Evolutionary conservation across 2,797 vertebrate species (phyloP).

Genomic region (Urophycis tenuis): DNA sequence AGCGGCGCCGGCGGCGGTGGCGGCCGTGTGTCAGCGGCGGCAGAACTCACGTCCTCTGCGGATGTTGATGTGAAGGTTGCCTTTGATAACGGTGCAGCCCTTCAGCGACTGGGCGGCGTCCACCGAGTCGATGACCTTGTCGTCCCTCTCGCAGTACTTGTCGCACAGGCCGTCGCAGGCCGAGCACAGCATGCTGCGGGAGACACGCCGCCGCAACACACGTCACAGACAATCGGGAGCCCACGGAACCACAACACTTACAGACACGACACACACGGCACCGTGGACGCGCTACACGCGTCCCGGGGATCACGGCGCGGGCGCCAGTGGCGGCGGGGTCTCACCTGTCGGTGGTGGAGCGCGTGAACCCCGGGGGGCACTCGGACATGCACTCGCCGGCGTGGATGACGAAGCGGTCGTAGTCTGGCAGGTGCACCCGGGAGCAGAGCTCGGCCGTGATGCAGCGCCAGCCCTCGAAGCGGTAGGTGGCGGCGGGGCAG

Average conservation of each 20-base stretch:
- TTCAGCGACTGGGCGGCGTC: slow-evolving; percentile 91
- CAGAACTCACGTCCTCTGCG: slow-evolving; percentile 91
- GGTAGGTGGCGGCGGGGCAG: slow-evolving; percentile 85
- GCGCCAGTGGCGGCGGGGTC: not conserved
- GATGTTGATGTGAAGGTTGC: slow-evolving; percentile 95
- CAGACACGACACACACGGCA: not conserved
- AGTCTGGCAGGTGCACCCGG: slow-evolving; percentile 72
- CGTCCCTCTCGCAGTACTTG: slow-evolving; percentile 89
- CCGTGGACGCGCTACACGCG: too few relatives aligned
- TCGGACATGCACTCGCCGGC: slow-evolving; percentile 87
- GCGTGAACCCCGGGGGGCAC: slow-evolving; percentile 89
- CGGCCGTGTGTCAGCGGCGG: not conserved
- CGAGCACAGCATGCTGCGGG: slow-evolving; percentile 84
- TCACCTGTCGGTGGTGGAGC: slow-evolving; percentile 82
- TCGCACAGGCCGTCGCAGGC: slow-evolving; percentile 93
- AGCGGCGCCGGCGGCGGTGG: not conserved
- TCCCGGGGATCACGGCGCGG: too few relatives aligned
- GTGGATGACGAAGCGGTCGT: slow-evolving; percentile 84
- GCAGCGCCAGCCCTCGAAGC: slow-evolving; percentile 95
- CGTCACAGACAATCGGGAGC: not conserved
- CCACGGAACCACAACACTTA: not conserved
- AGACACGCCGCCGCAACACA: not conserved
- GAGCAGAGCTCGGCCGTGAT: slow-evolving; percentile 85
- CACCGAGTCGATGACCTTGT: slow-evolving; percentile 89
- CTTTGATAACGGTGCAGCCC: slow-evolving; percentile 93